Evolutionary conservation across 2,113 vertebrate genomes (phyloP), one percentile per base, ranked within the genome.

Genomic region (Sitta europaea): DNA sequence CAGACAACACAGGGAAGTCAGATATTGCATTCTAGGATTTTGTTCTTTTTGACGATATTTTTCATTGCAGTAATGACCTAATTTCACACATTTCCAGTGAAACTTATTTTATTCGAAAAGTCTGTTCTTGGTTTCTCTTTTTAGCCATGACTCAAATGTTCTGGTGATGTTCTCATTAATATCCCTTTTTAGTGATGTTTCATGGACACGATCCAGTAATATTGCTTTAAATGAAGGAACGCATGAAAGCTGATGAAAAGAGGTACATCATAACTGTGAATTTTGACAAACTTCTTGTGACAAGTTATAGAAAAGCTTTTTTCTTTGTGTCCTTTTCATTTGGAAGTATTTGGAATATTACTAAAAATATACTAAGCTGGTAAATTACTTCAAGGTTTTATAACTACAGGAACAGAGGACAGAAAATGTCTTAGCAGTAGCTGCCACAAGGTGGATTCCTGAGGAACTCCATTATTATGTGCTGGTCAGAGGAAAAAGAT

Each of bases 81-180:
- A 48, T 74, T 93, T 88, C 72, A 84, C 61, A 81, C 9, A 4
- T 67, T 89, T 97, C 51, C 38, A 91, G 72, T 90, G 43, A 94
- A 95, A 84, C 88, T 72, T 61, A 40, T 25, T 91, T 94, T 95
- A 91, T 96, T 95, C 94, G 54, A 51, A 53, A 86, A 96, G 72
- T 28, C 73, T 75, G 88, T 92, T 95, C 71, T 90, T 14, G 2
- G 40, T 72, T 94, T 96, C 57, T 94, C 55, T 57, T 92, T 81
- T 94, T 95, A 96, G 45, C 82, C n/a, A 81, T 96, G 94, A 97
- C 72, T 97, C 90, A 95, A 73, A 82, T 79, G 40, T 97, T 95
- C 85, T 96, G 55, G 31, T 92, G 86, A 93, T 96, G 91, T 86
- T 93, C 70, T 95, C 53, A 92, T 94, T 87, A 94, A 71, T 79